Evolutionary conservation across 2,797 vertebrate genomes (phyloP), one percentile per base, ranked within the genome.

Genomic region (Syndactyla subalaris): DNA sequence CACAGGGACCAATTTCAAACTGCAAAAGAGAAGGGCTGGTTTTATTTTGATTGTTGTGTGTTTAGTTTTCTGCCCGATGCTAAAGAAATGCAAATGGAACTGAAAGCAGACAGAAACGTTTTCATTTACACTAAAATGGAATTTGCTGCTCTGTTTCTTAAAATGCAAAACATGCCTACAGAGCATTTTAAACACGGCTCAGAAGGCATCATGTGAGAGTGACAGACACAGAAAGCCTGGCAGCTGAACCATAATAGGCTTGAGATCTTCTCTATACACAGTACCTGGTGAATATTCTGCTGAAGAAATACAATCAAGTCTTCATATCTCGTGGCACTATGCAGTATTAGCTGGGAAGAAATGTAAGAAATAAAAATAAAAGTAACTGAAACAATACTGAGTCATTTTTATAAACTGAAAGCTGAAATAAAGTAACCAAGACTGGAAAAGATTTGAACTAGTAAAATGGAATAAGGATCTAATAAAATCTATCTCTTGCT

Each of bases 1-100:
- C 99, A 3, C 97, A 98, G 32, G 98, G 98, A 58, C 99, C 99
- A 2, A 63, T 93, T 97, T 99, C 99, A 93, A 99, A 99, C 99
- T 99, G 97, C 15, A 89, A 89, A 67, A 95, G 54, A 89, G 85
- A 82, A 73, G 6, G 14, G 27, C 2, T 43, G 23, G 1, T 10
- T 48, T 68, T 57, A 79, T 54, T 89, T 62, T n/a, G 12, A 4
- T 78, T 49, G 22, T 6, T 63, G 12, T 11, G 29, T 23, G 6
- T 4, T 32, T 54, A 5, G 7, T 41, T 55, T 87, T 84, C 26
- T 55, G 6, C 16, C 29, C 32, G 48, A 4, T 17, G 26, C 48
- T 81, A 52, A 81, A 57, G 29, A 92, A 85, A 84, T 11, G 6
- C 26, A 85, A 72, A 78, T 8, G 0, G 1, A 76, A 43, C 15